phyloP scores from a whole-genome alignment of 2,888 invertebrate species.

The Drosophila koepferae region DNA sequence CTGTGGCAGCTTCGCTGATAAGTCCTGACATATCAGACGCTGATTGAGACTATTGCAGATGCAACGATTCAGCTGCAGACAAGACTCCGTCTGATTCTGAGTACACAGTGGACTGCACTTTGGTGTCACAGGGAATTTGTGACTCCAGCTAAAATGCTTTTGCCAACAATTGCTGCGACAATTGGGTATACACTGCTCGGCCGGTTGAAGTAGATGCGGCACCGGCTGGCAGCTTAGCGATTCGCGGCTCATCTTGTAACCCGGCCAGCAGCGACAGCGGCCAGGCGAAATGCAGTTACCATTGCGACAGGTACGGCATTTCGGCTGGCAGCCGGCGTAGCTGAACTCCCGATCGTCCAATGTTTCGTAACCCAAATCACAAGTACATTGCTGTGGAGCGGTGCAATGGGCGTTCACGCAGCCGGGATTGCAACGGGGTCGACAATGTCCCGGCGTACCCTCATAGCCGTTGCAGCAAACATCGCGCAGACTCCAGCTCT shows the following conservation, averaged over 20 bases:
- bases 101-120: neutral
- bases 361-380: constrained; percentile 17
- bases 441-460: constrained; percentile 5
- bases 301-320: constrained; percentile 18
- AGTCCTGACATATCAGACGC: constrained; percentile 6
- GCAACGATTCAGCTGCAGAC: constrained; percentile 11
- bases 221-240: constrained; percentile 13
- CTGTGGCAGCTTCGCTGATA: neutral
- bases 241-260: neutral
- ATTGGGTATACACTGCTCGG: neutral
- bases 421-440: constrained; percentile 15
- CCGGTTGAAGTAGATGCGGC: constrained; percentile 1
- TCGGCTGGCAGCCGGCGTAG: constrained; percentile 25
- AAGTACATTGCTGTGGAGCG: constrained; percentile 27
- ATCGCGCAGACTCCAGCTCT: neutral
- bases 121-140: neutral
- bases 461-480: constrained; percentile 29
- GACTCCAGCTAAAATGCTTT: constrained; percentile 1
- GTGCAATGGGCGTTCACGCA: constrained; percentile 21
- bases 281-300: constrained; percentile 30
- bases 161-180: constrained; percentile 7
- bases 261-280: constrained; percentile 28
- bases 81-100: neutral
- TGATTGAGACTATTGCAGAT: constrained; percentile 18
- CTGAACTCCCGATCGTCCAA: neutral